Evolutionary conservation across 2,113 vertebrate genomes (phyloP).

Genomic region (Anser brachyrhynchus): DNA sequence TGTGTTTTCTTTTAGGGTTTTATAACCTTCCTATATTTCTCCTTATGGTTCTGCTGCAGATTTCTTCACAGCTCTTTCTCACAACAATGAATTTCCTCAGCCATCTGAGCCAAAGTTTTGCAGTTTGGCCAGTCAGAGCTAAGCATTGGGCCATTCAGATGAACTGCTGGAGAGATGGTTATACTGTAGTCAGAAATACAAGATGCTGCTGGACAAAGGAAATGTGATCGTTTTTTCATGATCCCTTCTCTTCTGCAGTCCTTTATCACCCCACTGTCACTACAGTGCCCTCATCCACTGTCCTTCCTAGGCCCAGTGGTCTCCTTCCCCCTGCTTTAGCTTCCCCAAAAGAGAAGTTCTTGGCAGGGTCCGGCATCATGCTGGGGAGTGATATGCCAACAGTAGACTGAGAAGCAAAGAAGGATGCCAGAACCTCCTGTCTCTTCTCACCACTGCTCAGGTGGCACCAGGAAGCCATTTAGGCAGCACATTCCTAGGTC

Average conservation of each 20-base stretch:
- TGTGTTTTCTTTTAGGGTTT: background rate
- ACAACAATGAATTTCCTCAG: background rate
- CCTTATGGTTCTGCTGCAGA: background rate
- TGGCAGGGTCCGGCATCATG: background rate
- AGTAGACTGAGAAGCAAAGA: background rate
- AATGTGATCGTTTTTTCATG: background rate
- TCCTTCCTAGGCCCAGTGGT: background rate
- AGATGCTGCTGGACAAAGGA: background rate
- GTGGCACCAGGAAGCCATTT: background rate
- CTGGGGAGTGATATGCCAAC: background rate
- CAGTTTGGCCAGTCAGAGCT: background rate
- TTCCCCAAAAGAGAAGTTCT: background rate
- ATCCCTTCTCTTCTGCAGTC: background rate
- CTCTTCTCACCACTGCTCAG: background rate
- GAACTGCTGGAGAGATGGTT: background rate
- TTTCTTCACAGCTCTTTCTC: background rate
- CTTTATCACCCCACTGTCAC: background rate
- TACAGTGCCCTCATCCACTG: background rate
- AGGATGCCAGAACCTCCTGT: background rate
- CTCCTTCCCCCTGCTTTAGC: background rate
- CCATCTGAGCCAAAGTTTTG: background rate
- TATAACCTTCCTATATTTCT: background rate
- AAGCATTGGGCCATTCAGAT: background rate
- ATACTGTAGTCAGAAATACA: background rate
- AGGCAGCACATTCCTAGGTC: background rate